Evolutionary conservation across 2,797 vertebrate species (phyloP), one percentile per base, ranked within the genome.

Genomic region (Pelodytes ibericus): DNA sequence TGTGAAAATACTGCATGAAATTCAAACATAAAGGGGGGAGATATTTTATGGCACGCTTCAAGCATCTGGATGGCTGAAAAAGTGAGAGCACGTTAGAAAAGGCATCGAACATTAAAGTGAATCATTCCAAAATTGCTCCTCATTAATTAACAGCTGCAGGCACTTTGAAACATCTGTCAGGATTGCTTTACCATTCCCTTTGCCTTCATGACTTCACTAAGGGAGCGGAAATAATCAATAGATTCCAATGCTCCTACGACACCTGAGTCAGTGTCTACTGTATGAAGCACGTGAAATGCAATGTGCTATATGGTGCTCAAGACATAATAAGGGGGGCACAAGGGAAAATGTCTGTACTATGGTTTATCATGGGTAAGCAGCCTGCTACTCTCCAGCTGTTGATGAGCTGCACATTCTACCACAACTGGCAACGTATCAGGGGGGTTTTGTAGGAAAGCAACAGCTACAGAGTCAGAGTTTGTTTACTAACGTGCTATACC

Each of bases 91-190:
- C 57, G n/a, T 51, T 58, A 61, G 77, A 80, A 79, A 81, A 72
- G 80, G 83, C 80, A 58, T 67, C 71, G 57, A 83, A 78, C 70
- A 62, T 81, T 82, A 67, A 82, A 87, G 82, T 82, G 86, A 87
- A 84, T 90, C 86, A 89, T 82, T 84, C 77, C 86, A 83, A 86
- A 87, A 84, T 83, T 80, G 24, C 73, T 79, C 41, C 84, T 92
- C 84, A 18, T 88, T 93, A 91, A 89, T 87, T 36, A 79, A 82
- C 86, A 86, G 89, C 91, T 90, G 74, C 70, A 62, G 89, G 88
- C 84, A 4, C 79, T 84, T 58, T 25, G 71, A 84, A 82, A 65
- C 81, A 87, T 90, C 88, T 87, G 82, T 82, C 82, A 60, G 25
- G 73, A 60, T 72, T 80, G 77, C 71, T 27, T 77, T 65, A 83